Conservation (phyloP, 2,113 vertebrate species). For the Phyllostomus hastatus region DNA sequence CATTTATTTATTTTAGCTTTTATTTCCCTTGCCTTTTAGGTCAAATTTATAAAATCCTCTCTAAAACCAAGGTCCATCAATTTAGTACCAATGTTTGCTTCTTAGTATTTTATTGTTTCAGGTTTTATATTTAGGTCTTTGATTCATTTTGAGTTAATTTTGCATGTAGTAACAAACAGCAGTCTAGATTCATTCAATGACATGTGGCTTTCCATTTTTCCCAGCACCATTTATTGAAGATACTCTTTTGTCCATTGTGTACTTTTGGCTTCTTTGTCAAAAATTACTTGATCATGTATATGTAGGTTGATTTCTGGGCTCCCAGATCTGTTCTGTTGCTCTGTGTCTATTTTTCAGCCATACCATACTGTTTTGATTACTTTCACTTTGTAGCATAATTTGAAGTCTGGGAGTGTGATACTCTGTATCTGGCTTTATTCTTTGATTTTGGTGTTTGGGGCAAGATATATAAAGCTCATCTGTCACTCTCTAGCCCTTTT, state of each 20-base stretch:
- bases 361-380: background rate
- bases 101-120: background rate
- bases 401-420: background rate
- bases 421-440: background rate
- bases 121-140: background rate
- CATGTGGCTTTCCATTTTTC: background rate
- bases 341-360: background rate
- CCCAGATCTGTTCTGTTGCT: background rate
- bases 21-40: background rate
- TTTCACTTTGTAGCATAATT: background rate
- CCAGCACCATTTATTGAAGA: background rate
- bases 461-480: background rate
- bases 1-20: background rate
- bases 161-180: background rate
- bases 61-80: background rate
- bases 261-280: background rate
- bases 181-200: background rate
- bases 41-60: background rate
- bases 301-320: background rate
- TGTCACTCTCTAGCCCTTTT: background rate
- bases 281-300: background rate
- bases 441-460: background rate
- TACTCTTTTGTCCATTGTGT: background rate
- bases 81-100: background rate
- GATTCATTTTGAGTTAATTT: background rate